Evolutionary conservation across 2,888 invertebrate species (phyloP).

Genomic region (Pheosia tremula): DNA sequence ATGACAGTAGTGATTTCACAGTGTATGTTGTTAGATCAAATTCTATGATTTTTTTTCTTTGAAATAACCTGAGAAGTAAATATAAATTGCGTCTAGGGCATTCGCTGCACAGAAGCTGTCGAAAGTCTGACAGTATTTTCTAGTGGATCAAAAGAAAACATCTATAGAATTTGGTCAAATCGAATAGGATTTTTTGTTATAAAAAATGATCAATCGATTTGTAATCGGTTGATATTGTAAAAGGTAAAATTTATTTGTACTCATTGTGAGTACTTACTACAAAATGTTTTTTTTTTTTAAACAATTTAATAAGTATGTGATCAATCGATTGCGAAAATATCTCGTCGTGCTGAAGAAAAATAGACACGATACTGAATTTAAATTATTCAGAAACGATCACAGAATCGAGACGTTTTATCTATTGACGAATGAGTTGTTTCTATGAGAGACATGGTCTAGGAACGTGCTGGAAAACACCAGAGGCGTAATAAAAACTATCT

Average conservation of each 20-base stretch:
- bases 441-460: no score
- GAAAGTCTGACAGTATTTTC: constrained; percentile 16
- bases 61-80: constrained; percentile 10
- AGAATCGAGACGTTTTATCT: not conserved
- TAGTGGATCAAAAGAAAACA: constrained; percentile 8
- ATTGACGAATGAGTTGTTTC: not conserved
- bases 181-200: not conserved
- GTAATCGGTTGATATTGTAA: not conserved
- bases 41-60: constrained; percentile 20
- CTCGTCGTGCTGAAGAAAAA: not conserved
- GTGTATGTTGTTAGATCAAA: constrained; percentile 9
- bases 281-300: not conserved
- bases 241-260: no score
- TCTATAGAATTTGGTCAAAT: constrained; percentile 10
- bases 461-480: not conserved
- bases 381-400: not conserved
- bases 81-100: not conserved
- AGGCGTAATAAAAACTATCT: not conserved
- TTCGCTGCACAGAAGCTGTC: not conserved
- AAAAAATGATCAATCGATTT: not conserved
- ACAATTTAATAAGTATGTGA: not conserved
- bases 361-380: not conserved
- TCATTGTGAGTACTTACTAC: no score
- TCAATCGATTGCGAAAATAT: not conserved
- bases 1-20: constrained; percentile 32